Evolutionary conservation across 2,113 vertebrate genomes (phyloP).

Genomic region (Lanius collurio): DNA sequence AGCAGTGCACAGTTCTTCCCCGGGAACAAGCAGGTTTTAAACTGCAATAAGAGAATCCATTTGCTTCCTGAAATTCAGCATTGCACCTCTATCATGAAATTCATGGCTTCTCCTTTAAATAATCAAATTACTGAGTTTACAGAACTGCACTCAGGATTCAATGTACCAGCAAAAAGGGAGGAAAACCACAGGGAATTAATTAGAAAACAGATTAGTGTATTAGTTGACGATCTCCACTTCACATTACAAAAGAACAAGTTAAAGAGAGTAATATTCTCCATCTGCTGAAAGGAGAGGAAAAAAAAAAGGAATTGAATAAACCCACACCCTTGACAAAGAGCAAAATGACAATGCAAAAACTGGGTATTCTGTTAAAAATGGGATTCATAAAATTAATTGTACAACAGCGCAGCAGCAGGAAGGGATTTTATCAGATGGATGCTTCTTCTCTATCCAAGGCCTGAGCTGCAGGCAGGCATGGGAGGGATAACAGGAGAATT

Average conservation of each 20-base stretch:
- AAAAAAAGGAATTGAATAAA: background rate
- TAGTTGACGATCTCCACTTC: conserved; percentile 48
- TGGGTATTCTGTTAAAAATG: background rate
- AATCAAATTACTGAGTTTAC: conserved; percentile 44
- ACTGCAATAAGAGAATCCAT: background rate
- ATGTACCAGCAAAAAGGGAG: conserved; percentile 34
- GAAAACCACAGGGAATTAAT: conserved; percentile 43
- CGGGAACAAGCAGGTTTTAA: background rate
- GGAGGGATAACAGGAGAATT: background rate
- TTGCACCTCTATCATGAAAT: background rate
- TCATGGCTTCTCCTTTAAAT: conserved; percentile 25
- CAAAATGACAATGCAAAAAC: conserved; percentile 35
- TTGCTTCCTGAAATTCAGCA: background rate
- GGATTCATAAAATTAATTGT: background rate
- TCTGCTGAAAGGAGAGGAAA: background rate
- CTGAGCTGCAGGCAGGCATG: background rate
- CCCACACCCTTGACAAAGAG: background rate
- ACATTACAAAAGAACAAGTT: conserved; percentile 1
- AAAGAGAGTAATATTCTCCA: background rate
- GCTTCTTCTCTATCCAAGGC: background rate
- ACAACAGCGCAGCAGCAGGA: background rate
- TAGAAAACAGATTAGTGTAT: conserved; percentile 59
- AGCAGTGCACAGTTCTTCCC: background rate
- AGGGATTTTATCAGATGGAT: background rate
- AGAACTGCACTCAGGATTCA: conserved; percentile 34